A percentile compares a stretch with the other conserved stretches of the same genome.
phyloP scores from a whole-genome alignment of 2,113 vertebrate genomes.

The Mustelus asterias region DNA sequence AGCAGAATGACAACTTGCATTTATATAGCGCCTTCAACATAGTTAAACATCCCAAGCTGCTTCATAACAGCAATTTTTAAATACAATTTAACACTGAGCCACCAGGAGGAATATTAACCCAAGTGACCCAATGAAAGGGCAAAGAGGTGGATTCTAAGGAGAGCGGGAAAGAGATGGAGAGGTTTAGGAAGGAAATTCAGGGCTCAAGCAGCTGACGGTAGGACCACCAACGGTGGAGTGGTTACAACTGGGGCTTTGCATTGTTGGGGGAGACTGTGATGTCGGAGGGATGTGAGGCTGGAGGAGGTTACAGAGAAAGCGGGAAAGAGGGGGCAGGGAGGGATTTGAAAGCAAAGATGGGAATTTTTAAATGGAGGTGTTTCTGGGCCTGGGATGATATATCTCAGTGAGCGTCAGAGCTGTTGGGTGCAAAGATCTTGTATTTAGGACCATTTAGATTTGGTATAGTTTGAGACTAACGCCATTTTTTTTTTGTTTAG shows the following conservation, averaged over 20 bases:
- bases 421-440: not conserved
- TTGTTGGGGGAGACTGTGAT: not conserved
- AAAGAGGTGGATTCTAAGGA: not conserved
- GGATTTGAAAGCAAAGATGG: not conserved
- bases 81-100: no score
- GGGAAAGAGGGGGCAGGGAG: not conserved
- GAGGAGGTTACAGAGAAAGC: not conserved
- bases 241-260: not conserved
- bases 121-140: no score
- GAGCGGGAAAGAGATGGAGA: not conserved
- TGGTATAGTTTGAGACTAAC: not conserved
- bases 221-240: not conserved
- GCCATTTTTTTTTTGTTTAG: conserved; percentile 52
- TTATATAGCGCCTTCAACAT: no score
- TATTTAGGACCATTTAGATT: not conserved
- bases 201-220: not conserved
- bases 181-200: not conserved
- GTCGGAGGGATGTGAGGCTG: not conserved
- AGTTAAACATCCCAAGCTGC: no score
- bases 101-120: no score
- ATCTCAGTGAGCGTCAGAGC: not conserved
- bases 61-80: no score
- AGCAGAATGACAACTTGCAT: no score
- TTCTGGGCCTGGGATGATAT: no score
- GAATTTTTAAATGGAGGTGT: no score